These are phyloP conservation scores for Dinocampus coccinellae DNA, from an alignment of 2,888 invertebrate species.

Conservation along the genomic window DNA sequence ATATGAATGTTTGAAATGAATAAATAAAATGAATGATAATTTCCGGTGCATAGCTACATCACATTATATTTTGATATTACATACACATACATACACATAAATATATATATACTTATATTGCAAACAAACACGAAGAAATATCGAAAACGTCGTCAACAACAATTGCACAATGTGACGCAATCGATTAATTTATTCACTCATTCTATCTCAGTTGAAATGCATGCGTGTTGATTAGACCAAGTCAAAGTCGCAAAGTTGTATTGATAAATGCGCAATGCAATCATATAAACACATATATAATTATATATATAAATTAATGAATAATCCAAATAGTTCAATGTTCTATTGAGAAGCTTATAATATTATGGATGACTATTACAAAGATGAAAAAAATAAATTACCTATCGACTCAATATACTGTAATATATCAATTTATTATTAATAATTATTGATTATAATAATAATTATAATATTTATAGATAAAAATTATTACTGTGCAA, in stretches of 20 bases:
- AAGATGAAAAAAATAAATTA: no score
- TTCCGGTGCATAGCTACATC: background rate
- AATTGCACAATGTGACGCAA: conserved; percentile 55
- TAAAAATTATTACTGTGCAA: no score
- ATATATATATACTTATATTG: no score
- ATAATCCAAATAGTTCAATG: conserved; percentile 9
- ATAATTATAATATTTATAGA: background rate
- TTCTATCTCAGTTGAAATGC: background rate
- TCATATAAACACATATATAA: background rate
- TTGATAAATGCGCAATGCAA: conserved; percentile 2
- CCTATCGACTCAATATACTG: background rate
- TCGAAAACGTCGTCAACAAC: conserved; percentile 25
- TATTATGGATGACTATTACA: background rate
- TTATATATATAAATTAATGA: conserved; percentile 10
- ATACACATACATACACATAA: background rate
- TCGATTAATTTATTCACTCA: conserved; percentile 27
- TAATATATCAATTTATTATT: background rate
- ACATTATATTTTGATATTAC: background rate
- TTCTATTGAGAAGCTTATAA: conserved; percentile 8
- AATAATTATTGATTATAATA: background rate
- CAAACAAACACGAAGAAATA: no score
- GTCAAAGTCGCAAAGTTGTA: conserved; percentile 30
- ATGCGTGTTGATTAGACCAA: conserved; percentile 12
- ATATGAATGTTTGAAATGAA: background rate
- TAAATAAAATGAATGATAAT: background rate